Evolutionary conservation across 2,888 invertebrate species (phyloP), one percentile per base, ranked within the genome.

Genomic region (Lasioglossum villosulum): DNA sequence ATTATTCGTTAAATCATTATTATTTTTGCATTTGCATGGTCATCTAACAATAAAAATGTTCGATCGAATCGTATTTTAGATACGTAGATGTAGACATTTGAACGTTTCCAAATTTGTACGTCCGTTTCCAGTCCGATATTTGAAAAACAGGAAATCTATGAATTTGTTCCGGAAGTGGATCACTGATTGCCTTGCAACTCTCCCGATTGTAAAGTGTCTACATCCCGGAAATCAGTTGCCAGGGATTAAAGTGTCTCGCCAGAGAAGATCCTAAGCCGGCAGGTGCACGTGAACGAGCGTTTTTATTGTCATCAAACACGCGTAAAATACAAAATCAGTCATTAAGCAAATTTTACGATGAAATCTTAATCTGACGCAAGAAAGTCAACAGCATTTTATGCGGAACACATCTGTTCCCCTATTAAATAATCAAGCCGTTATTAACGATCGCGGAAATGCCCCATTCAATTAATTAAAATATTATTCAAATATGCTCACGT

Each of bases 191-290:
- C 4, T 16, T 34, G 34, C 23, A 19, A 10, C 30, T 66, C 16
- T 6, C 63, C 63, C 30, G 63, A 63, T 66, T 23, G 66, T 37
- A 37, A 66, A 66, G 34, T 66, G 66, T 34, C 34, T 34, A 66
- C 66, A 66, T 66, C 66, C 66, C 34, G 66, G 66, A 37, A 34
- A 66, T 66, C 66, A 34, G 66, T 66, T 34, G 66, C 3, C 66
- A 30, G 63, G 16, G 30, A 66, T 66, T 34, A 66, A 66, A 66
- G 6, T 23, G 66, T 66, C 66, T 37, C 66, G 66, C 66, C 34
- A 23, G 34, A 8, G 19, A 19, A 37, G 66, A 66, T 66, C 23
- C 66, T 66, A 66, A 66, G 19, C 34, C 34, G 10, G 66, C 66
- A 66, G 66, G 66, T 66, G 66, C 66, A 34, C 34, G 66, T 4